These are phyloP conservation scores for Automeris io DNA, from an alignment of 2,888 invertebrate species.

Conservation along the genomic window DNA sequence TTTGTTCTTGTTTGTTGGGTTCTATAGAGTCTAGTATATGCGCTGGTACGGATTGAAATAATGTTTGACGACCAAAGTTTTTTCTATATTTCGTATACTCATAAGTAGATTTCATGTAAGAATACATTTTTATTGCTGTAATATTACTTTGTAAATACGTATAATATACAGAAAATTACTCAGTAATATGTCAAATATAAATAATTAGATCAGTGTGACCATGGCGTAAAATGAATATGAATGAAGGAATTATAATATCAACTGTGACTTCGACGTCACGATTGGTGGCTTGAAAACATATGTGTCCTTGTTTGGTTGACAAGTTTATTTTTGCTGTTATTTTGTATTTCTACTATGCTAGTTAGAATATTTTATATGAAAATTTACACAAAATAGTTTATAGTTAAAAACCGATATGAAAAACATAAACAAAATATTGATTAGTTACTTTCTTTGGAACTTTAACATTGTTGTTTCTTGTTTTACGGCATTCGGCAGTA, in stretches of 20 bases:
- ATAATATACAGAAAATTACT: constrained; percentile 14
- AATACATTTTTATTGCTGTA: constrained; percentile 27
- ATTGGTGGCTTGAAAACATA: constrained; percentile 37
- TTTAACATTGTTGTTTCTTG: constrained; percentile 24
- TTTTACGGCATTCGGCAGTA: constrained; percentile 15
- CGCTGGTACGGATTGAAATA: constrained; percentile 60
- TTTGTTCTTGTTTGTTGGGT: constrained; percentile 51
- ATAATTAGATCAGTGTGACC: constrained; percentile 49
- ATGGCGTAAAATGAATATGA: constrained; percentile 35
- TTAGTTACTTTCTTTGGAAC: constrained; percentile 13
- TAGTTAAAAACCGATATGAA: background rate
- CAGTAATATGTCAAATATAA: constrained; percentile 26
- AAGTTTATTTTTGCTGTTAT: constrained; percentile 8
- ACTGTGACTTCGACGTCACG: constrained; percentile 32
- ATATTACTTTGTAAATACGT: constrained; percentile 1
- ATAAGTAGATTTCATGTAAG: constrained; percentile 46
- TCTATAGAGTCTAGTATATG: constrained; percentile 58
- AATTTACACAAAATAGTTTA: background rate
- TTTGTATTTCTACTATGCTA: background rate
- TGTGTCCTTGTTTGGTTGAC: constrained; percentile 47
- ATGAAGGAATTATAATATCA: constrained; percentile 34
- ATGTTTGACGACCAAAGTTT: constrained; percentile 67
- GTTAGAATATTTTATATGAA: background rate
- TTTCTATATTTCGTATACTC: constrained; percentile 68
- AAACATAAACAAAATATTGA: background rate